These are phyloP conservation scores for Gastracanthus pulcherrimus DNA, from an alignment of 2,888 invertebrate species.

Conservation along the genomic window DNA sequence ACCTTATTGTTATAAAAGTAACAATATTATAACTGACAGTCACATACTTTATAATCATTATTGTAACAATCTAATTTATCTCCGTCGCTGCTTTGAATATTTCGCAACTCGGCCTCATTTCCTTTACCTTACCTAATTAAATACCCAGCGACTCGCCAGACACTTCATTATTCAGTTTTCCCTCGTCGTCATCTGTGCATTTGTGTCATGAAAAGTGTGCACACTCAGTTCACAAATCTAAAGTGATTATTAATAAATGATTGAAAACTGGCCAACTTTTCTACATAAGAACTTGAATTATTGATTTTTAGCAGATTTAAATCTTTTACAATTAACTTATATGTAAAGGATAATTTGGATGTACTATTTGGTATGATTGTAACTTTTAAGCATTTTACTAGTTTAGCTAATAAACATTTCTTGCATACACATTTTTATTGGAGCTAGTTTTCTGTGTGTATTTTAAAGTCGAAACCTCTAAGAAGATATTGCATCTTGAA, in stretches of 20 bases:
- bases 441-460: too few species aligned
- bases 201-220: neutral
- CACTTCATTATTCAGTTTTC: slow-evolving; percentile 12
- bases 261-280: too few species aligned
- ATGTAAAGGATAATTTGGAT: too few species aligned
- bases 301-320: too few species aligned
- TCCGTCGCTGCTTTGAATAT: neutral
- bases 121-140: slow-evolving; percentile 3
- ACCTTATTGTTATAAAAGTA: neutral
- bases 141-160: neutral
- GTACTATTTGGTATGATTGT: too few species aligned
- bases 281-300: too few species aligned
- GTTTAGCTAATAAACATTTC: too few species aligned
- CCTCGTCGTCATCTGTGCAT: neutral
- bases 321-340: too few species aligned
- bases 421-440: too few species aligned
- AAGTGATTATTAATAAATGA: neutral
- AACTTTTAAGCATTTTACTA: too few species aligned
- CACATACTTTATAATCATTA: neutral
- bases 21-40: neutral
- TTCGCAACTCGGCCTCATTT: neutral
- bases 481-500: too few species aligned
- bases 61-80: neutral
- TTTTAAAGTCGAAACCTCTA: too few species aligned
- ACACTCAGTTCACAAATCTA: neutral